These are phyloP conservation scores for Oceanodroma tethys DNA, from an alignment of 2,113 vertebrate genomes.

Conservation along the genomic window DNA sequence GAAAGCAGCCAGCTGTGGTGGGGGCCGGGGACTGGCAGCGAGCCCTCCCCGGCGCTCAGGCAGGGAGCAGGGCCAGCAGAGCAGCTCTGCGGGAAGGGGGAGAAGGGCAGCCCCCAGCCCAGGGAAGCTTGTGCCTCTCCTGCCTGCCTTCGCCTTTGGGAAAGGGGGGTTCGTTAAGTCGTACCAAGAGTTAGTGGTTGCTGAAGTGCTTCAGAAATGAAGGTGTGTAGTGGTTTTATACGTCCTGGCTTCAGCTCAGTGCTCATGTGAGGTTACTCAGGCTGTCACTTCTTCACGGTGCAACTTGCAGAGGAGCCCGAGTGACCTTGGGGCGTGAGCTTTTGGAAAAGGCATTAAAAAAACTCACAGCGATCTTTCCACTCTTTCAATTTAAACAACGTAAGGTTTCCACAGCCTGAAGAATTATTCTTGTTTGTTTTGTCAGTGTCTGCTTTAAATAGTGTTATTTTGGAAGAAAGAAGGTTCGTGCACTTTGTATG, in stretches of 20 bases:
- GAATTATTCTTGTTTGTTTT: not conserved
- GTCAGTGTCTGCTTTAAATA: not conserved
- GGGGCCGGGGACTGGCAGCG: too few species aligned
- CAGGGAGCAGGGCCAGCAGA: not conserved
- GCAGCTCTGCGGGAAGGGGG: fast-evolving
- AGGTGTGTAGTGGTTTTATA: not conserved
- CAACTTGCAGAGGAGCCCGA: not conserved
- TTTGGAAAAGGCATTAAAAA: not conserved
- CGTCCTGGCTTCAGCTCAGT: not conserved
- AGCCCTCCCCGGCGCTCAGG: not conserved
- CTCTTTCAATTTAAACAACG: not conserved
- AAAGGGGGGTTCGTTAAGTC: not conserved
- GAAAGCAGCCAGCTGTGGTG: not conserved
- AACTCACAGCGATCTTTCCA: fast-evolving
- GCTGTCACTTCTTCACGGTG: not conserved
- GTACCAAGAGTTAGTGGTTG: not conserved
- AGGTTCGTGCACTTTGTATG: not conserved
- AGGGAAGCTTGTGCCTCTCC: not conserved
- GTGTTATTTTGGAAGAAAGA: not conserved
- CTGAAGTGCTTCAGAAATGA: not conserved
- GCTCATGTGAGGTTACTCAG: not conserved
- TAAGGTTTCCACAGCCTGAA: not conserved
- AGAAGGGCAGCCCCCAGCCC: not conserved
- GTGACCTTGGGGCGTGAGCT: not conserved
- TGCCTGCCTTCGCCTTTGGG: fast-evolving